phyloP scores from a whole-genome alignment of 2,113 vertebrate genomes.

The Mustela nigripes region DNA sequence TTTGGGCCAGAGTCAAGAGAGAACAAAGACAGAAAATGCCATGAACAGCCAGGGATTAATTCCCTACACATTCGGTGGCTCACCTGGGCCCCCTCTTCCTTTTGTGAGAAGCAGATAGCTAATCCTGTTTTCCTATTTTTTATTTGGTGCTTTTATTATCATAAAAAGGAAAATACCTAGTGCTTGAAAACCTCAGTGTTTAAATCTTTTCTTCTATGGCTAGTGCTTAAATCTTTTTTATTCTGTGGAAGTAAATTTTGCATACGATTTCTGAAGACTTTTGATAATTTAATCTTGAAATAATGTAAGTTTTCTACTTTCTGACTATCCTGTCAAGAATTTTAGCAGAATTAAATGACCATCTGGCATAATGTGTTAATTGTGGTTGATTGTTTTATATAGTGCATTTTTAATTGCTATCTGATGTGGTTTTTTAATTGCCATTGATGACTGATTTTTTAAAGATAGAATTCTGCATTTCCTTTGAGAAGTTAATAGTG shows the following conservation, averaged over 20 bases:
- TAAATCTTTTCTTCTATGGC: not conserved
- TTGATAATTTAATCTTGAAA: conserved; percentile 48
- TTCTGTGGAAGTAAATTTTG: not conserved
- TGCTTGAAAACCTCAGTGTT: conserved; percentile 23
- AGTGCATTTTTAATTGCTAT: not conserved
- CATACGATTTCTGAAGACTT: not conserved
- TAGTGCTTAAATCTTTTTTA: conserved; percentile 21
- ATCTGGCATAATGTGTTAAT: not conserved
- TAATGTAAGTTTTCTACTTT: conserved; percentile 32
- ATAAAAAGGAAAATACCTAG: conserved; percentile 3
- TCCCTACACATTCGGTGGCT: not conserved
- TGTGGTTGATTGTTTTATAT: conserved; percentile 9
- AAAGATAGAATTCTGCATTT: conserved; percentile 9
- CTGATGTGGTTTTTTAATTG: not conserved
- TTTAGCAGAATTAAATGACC: conserved; percentile 22
- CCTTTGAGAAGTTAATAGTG: not conserved
- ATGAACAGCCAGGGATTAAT: not conserved
- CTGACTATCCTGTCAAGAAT: conserved; percentile 16
- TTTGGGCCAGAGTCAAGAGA: not conserved
- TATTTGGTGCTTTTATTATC: conserved; percentile 5
- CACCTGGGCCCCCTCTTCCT: not conserved
- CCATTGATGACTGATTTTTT: not conserved
- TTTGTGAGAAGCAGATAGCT: not conserved
- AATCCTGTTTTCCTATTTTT: not conserved
- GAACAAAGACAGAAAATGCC: not conserved